A percentile compares a stretch with the other conserved stretches of the same genome.
These are phyloP conservation scores for Melinopterus prodromus DNA, from an alignment of 2,888 invertebrate genomes.

Conservation along the genomic window DNA sequence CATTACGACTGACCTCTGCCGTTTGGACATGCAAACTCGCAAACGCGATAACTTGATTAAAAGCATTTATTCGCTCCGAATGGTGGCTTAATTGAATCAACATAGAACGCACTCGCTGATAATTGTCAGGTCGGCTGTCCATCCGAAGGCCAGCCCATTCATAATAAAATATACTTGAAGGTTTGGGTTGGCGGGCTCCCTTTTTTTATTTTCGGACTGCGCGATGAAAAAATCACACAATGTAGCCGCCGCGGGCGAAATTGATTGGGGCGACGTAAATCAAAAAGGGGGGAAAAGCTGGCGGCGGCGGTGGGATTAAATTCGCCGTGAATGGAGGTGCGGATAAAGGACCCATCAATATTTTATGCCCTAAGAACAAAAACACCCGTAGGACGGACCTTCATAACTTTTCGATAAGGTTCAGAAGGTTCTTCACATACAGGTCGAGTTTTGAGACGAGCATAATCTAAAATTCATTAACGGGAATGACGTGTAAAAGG, in stretches of 20 bases:
- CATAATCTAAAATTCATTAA: too few relatives aligned
- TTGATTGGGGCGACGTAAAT: neutral
- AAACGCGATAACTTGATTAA: neutral
- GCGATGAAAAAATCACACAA: neutral
- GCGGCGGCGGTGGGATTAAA: neutral
- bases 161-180: neutral
- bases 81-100: neutral
- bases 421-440: neutral
- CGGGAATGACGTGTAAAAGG: too few relatives aligned
- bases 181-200: neutral
- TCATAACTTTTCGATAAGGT: neutral
- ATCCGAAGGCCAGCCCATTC: neutral
- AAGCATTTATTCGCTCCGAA: neutral
- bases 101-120: neutral
- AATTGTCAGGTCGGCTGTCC: neutral
- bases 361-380: neutral
- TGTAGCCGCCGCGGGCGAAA: neutral
- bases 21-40: neutral
- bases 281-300: neutral
- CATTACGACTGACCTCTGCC: neutral
- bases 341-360: neutral
- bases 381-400: constrained; percentile 4
- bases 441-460: too few relatives aligned
- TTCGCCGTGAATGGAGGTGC: neutral
- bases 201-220: neutral